These are phyloP conservation scores for Otis tarda DNA, from an alignment of 2,113 vertebrate species.

Conservation along the genomic window DNA sequence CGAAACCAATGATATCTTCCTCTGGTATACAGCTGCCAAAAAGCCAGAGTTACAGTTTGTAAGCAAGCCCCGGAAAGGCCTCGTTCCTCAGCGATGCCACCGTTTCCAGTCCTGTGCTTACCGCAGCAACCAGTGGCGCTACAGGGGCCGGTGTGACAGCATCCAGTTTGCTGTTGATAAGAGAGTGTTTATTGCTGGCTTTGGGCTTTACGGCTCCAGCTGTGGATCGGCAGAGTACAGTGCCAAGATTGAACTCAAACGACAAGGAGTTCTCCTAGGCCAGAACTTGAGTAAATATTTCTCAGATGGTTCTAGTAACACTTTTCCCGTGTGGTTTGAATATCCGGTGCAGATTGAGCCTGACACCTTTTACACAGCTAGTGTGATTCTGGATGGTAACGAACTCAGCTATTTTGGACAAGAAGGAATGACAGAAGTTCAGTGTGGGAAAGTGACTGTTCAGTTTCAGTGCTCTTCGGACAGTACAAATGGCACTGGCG, in stretches of 20 bases:
- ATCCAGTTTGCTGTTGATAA: constrained; percentile 98
- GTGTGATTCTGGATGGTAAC: constrained; percentile 92
- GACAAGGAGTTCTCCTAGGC: constrained; percentile 91
- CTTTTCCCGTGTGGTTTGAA: constrained; percentile 96
- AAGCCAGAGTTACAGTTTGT: constrained; percentile 93
- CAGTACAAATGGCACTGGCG: constrained; percentile 96
- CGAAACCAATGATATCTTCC: constrained; percentile 97
- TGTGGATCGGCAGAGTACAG: constrained; percentile 96
- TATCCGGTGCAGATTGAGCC: constrained; percentile 96
- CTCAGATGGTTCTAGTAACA: constrained; percentile 96
- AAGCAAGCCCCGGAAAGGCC: constrained; percentile 88
- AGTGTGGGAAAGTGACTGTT: constrained; percentile 96
- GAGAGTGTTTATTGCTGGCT: constrained; percentile 93
- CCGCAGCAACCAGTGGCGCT: constrained; percentile 98
- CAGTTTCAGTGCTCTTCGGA: constrained; percentile 98
- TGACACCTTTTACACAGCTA: constrained; percentile 96
- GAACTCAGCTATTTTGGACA: constrained; percentile 98
- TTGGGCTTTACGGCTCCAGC: constrained; percentile 95
- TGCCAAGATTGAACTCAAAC: constrained; percentile 95
- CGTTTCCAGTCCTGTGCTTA: constrained; percentile 98
- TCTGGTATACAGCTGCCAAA: constrained; percentile 96
- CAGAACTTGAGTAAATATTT: constrained; percentile 97
- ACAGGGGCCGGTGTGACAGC: constrained; percentile 94
- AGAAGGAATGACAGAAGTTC: constrained; percentile 98
- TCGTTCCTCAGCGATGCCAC: constrained; percentile 93